Evolutionary conservation across 2,797 vertebrate genomes (phyloP).

Genomic region (Diglossa cyanea): DNA sequence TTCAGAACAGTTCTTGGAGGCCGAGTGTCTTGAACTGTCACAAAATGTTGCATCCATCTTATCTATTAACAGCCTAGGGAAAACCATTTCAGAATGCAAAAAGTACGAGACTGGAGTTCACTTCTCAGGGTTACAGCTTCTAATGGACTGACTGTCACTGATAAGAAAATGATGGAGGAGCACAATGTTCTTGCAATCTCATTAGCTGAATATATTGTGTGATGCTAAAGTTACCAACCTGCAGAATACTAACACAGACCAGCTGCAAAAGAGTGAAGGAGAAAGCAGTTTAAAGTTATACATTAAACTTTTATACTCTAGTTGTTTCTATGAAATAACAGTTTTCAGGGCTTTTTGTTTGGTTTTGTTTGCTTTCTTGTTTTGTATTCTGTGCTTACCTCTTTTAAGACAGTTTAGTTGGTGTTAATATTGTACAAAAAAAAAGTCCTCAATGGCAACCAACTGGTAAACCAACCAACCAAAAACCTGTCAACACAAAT

Average conservation of each 20-base stretch:
- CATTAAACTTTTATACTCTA: constrained; percentile 34
- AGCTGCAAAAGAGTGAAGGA: not conserved
- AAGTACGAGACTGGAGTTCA: constrained; percentile 67
- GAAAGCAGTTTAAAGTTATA: constrained; percentile 62
- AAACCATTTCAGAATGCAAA: constrained; percentile 69
- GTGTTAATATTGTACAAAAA: not conserved
- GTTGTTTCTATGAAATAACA: not conserved
- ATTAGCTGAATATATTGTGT: constrained; percentile 71
- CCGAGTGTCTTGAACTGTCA: constrained; percentile 54
- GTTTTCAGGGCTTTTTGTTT: not conserved
- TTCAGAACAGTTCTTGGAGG: constrained; percentile 55
- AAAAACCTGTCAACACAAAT: not conserved
- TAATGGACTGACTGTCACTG: constrained; percentile 76
- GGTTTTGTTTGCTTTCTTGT: not conserved
- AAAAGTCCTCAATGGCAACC: accelerated
- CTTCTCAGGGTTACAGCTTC: constrained; percentile 64
- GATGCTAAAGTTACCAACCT: constrained; percentile 45
- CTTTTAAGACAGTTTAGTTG: not conserved
- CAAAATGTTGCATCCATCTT: constrained; percentile 59
- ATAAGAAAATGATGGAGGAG: constrained; percentile 77
- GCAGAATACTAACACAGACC: constrained; percentile 55
- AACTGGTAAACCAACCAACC: not conserved
- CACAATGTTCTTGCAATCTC: constrained; percentile 66
- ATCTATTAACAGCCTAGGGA: constrained; percentile 64
- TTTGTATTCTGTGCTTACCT: not conserved